Evolutionary conservation across 2,888 invertebrate genomes (phyloP).

Genomic region (Macaria notata): DNA sequence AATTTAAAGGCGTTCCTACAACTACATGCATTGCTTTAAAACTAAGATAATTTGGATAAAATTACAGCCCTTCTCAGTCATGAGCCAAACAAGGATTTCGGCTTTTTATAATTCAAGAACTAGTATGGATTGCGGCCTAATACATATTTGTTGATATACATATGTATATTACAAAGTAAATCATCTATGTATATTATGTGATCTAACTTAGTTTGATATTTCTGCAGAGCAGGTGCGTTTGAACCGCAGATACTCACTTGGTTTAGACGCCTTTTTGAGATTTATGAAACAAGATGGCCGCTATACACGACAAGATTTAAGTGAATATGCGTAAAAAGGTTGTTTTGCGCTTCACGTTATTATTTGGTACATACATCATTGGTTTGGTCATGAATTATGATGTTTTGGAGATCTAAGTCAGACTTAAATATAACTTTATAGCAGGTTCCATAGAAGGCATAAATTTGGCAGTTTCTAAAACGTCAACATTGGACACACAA

Average conservation of each 20-base stretch:
- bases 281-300: too few species aligned
- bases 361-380: not conserved
- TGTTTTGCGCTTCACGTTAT: too few species aligned
- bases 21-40: conserved; percentile 17
- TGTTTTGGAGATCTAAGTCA: not conserved
- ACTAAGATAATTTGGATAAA: conserved; percentile 23
- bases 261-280: too few species aligned
- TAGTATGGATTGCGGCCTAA: not conserved
- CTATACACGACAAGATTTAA: too few species aligned
- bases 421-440: conserved; percentile 10
- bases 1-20: too few species aligned
- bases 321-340: too few species aligned
- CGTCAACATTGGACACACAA: not conserved
- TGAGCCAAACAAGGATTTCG: conserved; percentile 47
- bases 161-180: not conserved
- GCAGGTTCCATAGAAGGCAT: conserved; percentile 15
- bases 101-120: conserved; percentile 30
- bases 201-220: too few species aligned
- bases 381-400: too few species aligned
- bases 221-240: too few species aligned
- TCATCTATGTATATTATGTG: not conserved
- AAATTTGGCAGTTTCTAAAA: conserved; percentile 12
- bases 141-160: too few species aligned
- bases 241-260: too few species aligned
- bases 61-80: conserved; percentile 67